These are phyloP conservation scores for Chascanopsetta lugubris DNA, from an alignment of 2,113 vertebrate species.

Conservation along the genomic window DNA sequence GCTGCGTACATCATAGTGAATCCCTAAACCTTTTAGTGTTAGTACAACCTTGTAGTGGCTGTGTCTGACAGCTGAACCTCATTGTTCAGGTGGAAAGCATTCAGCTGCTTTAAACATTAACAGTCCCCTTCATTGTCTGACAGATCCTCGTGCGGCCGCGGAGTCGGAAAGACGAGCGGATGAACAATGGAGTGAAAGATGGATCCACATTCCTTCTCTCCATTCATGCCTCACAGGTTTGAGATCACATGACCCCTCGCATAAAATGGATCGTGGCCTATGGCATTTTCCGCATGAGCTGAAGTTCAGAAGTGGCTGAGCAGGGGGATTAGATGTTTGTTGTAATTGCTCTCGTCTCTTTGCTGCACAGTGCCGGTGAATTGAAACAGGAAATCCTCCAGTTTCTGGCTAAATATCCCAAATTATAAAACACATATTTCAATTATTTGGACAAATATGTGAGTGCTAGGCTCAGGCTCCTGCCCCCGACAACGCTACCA, in stretches of 20 bases:
- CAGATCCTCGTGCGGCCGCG: conserved; percentile 22
- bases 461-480: background rate
- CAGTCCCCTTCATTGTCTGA: conserved; percentile 26
- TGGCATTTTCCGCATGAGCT: background rate
- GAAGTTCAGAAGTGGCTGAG: background rate
- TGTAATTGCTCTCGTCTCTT: background rate
- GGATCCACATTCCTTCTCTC: conserved; percentile 58
- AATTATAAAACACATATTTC: too few species aligned
- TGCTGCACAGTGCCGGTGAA: background rate
- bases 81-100: conserved; percentile 24
- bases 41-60: background rate
- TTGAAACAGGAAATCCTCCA: background rate
- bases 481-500: background rate
- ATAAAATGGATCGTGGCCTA: background rate
- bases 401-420: background rate
- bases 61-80: conserved; percentile 39
- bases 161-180: conserved; percentile 15
- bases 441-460: too few species aligned
- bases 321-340: background rate
- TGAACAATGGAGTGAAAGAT: conserved; percentile 48
- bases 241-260: conserved; percentile 50
- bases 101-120: conserved; percentile 45
- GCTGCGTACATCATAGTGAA: background rate
- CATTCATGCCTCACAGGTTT: conserved; percentile 57
- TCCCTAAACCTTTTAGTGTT: conserved; percentile 14